Evolutionary conservation across 2,797 vertebrate genomes (phyloP).

Genomic region (Cercopithecus neglectus): DNA sequence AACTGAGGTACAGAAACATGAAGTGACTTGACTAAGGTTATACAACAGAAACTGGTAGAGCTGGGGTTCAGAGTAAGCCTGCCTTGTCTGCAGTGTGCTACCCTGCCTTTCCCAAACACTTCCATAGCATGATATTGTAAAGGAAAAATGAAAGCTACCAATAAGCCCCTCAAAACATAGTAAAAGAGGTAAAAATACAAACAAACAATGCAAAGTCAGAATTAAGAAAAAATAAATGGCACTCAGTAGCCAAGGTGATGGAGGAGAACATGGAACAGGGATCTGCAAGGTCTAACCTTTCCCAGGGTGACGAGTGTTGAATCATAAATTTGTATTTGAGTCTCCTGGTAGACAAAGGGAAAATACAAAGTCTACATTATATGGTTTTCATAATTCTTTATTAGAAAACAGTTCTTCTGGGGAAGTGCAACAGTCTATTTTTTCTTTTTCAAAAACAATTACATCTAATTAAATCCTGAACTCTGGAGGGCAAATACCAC

Average conservation of each 20-base stretch:
- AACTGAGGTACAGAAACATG: background rate
- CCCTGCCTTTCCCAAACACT: background rate
- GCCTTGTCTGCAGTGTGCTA: background rate
- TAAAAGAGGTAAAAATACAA: background rate
- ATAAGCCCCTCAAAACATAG: too few species aligned
- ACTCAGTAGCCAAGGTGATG: background rate
- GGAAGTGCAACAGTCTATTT: background rate
- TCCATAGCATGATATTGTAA: background rate
- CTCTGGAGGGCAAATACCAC: background rate
- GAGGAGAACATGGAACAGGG: background rate
- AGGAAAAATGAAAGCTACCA: background rate
- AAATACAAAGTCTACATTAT: background rate
- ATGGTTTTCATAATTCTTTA: background rate
- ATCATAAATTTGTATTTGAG: background rate
- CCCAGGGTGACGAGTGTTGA: background rate
- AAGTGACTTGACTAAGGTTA: background rate
- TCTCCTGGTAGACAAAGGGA: background rate
- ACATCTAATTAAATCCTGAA: background rate
- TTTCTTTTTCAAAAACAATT: background rate
- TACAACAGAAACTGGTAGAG: too few species aligned
- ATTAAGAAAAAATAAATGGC: background rate
- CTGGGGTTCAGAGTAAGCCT: background rate
- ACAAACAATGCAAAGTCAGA: background rate
- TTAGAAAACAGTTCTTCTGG: background rate
- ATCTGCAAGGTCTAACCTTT: background rate